Conservation (phyloP, 2,113 vertebrate species). For the Mesembrinibis cayennensis region DNA sequence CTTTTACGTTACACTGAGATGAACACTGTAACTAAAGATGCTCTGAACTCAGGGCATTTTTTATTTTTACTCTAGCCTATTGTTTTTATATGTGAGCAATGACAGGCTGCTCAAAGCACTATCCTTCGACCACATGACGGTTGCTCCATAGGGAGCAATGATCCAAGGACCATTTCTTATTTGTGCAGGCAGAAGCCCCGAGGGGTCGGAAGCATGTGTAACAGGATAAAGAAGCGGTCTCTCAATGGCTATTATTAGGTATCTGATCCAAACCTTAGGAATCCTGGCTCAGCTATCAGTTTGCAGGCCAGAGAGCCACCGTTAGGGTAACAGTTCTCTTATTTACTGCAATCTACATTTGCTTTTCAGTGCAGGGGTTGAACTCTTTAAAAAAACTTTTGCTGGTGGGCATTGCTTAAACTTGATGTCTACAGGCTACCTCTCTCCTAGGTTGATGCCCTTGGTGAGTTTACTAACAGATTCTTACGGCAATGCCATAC, state of each 20-base stretch:
- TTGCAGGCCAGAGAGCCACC: neutral
- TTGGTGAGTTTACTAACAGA: neutral
- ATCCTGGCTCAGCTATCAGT: neutral
- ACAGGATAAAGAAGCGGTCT: neutral
- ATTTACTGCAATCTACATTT: neutral
- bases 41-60: neutral
- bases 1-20: neutral
- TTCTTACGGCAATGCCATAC: neutral
- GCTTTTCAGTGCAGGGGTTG: neutral
- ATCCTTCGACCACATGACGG: neutral
- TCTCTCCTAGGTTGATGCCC: too few relatives aligned
- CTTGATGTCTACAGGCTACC: neutral
- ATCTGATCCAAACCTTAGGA: neutral
- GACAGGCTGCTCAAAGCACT: neutral
- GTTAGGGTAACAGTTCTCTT: neutral
- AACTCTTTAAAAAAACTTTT: neutral
- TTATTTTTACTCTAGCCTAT: neutral
- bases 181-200: neutral
- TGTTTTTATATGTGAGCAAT: neutral
- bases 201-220: rapidly evolving
- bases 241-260: neutral
- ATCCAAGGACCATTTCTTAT: neutral
- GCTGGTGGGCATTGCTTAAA: neutral
- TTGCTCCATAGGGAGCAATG: neutral
- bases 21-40: neutral